A percentile compares a stretch with the other conserved stretches of the same genome.
phyloP scores from a whole-genome alignment of 1,140 invertebrate species.

The Trichogramma pretiosum region DNA sequence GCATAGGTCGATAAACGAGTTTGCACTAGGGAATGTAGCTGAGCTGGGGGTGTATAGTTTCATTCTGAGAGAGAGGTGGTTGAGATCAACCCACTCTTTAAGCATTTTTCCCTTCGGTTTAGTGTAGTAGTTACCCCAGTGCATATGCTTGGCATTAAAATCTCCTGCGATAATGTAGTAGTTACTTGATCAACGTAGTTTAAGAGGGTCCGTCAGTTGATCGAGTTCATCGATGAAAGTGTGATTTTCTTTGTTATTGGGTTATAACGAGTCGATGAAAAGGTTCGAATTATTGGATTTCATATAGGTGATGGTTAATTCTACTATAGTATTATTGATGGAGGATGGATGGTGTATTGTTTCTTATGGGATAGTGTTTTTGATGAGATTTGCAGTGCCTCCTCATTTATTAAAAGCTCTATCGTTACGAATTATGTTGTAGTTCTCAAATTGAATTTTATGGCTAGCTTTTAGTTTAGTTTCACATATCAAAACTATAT shows the following conservation, averaged over 20 bases:
- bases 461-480: not conserved
- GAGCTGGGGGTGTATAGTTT: not conserved
- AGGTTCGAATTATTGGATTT: not conserved
- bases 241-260: not conserved
- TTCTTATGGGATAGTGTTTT: not conserved
- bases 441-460: not conserved
- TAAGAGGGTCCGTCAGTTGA: not conserved
- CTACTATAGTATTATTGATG: not conserved
- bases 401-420: not conserved
- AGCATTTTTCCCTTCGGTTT: not conserved
- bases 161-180: not conserved
- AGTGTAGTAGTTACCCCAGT: not conserved
- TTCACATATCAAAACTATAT: slow-evolving; percentile 1
- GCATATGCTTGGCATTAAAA: not conserved
- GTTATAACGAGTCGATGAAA: not conserved
- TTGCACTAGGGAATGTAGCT: not conserved
- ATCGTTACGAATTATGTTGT: not conserved
- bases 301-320: not conserved
- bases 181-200: not conserved
- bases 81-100: not conserved
- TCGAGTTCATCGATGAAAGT: not conserved
- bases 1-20: slow-evolving; percentile 1
- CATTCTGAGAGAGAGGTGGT: not conserved
- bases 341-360: not conserved
- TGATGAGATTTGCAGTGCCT: not conserved